Base-by-base conservation (phyloP, 2,113 vertebrate species). In the Pyrgilauda ruficollis region DNA sequence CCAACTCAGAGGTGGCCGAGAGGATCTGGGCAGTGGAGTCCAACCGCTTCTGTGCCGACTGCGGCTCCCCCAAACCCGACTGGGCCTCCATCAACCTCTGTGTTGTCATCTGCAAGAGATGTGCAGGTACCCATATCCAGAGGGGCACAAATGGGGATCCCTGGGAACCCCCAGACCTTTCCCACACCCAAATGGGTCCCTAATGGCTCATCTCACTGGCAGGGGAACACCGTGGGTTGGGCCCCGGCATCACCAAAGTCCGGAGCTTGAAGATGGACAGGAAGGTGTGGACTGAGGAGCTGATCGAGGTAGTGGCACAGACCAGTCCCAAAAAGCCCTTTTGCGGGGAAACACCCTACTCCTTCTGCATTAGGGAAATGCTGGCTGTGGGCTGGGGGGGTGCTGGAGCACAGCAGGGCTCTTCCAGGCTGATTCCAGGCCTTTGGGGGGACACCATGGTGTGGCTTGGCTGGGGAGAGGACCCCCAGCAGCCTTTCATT, bases 241-340 rank as follows among this genome's bases (percentile, higher is more conserved):
- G 99, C 0, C 99, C 98, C 2, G 98, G 97, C 50, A 96, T 99
- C 87, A 99, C 98, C 62, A 99, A 99, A 91, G 98, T 99, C 41
- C 98, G 99, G 53, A 99, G 99, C 96, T 98, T 99, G 61, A 99
- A 99, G 97, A 99, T 99, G 99, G 99, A 99, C 98, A 98, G 97
- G 85, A 99, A 99, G 53, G 98, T 99, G 87, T 99, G 99, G 99
- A 99, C 99, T 1, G 98, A 99, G 68, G 98, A 99, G 53, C 98
- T 99, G 47, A 98, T 99, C 3, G 67, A 99, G 99, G 99, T 99
- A 94, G 15, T 10, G 23, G 8, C 7, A 23, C n/a, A 20, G 33
- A 28, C 2, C 5, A 4, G 7, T 61, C 44, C 66, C 49, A 0
- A 33, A 59, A 39, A 9, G 6, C 21, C 15, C 4, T 33, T 52